These are phyloP conservation scores for Clarias laeviceps DNA, from an alignment of 2,797 vertebrate genomes.

Conservation along the genomic window DNA sequence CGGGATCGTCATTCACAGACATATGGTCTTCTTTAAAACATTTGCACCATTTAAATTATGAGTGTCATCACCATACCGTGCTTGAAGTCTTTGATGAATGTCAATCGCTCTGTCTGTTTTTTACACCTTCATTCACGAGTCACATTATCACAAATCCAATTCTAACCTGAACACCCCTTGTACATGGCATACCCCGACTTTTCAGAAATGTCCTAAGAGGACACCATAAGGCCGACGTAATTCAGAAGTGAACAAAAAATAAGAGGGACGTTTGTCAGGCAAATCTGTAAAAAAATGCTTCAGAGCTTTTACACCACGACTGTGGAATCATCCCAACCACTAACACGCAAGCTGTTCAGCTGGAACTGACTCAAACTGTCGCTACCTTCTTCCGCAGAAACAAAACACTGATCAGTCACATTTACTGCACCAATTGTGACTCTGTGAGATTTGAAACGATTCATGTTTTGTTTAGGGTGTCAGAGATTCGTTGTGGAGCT, in stretches of 20 bases:
- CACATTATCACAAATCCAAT: no score
- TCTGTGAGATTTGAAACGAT: neutral
- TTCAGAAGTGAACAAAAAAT: neutral
- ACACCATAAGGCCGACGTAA: neutral
- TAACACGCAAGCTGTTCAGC: constrained; percentile 30
- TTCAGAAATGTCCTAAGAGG: neutral
- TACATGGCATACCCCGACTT: neutral
- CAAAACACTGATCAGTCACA: neutral
- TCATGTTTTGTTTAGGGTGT: neutral
- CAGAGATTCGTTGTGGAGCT: neutral
- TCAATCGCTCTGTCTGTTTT: no score
- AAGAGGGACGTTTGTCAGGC: constrained; percentile 9
- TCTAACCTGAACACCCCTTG: no score
- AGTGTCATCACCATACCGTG: no score
- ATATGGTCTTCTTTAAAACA: no score
- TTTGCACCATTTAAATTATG: no score
- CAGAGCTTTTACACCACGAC: constrained; percentile 19
- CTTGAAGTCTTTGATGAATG: no score
- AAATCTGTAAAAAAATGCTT: constrained; percentile 22
- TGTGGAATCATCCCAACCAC: neutral
- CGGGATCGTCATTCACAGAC: no score
- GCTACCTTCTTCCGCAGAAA: neutral
- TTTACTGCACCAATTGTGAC: constrained; percentile 2
- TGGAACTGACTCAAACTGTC: neutral
- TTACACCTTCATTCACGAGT: no score